Percentiles rank a stretch among this genome's conserved stretches.
Evolutionary conservation across 2,797 vertebrate species (phyloP).

Genomic region (Semotilus atromaculatus): DNA sequence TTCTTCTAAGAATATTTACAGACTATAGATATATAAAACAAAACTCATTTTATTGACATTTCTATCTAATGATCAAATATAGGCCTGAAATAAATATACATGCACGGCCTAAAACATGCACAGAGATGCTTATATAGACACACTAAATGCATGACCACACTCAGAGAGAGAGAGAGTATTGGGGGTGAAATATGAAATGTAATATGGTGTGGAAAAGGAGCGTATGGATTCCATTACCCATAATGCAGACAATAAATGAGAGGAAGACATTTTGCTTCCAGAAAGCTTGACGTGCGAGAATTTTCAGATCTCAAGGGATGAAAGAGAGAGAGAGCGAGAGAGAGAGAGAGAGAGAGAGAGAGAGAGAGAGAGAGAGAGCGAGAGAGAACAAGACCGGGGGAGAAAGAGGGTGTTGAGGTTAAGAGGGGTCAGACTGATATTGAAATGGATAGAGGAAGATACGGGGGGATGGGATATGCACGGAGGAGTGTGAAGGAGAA

Average conservation of each 20-base stretch:
- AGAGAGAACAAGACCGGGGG: slow-evolving; percentile 27
- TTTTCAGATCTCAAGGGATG: slow-evolving; percentile 41
- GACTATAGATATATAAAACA: background rate
- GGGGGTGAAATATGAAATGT: slow-evolving; percentile 3
- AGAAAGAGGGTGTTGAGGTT: slow-evolving; percentile 37
- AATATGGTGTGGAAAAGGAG: slow-evolving; percentile 35
- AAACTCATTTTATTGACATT: background rate
- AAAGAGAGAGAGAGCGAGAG: slow-evolving; percentile 41
- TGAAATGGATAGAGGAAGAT: slow-evolving; percentile 40
- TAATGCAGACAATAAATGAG: slow-evolving; percentile 51
- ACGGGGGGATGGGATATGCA: slow-evolving; percentile 24
- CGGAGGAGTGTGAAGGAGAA: slow-evolving; percentile 27
- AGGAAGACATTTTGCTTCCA: slow-evolving; percentile 44
- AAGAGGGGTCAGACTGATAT: slow-evolving; percentile 55
- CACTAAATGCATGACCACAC: background rate
- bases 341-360: no score
- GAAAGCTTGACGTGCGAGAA: slow-evolving; percentile 44
- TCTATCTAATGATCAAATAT: background rate
- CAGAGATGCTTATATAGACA: background rate
- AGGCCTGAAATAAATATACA: background rate
- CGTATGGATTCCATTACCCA: slow-evolving; percentile 47
- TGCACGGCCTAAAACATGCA: background rate
- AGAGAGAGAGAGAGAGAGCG: slow-evolving; percentile 38
- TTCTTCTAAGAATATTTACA: background rate
- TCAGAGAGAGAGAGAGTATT: background rate